These are phyloP conservation scores for Torymus aiolomorphi DNA, from an alignment of 2,888 invertebrate species.

Conservation along the genomic window DNA sequence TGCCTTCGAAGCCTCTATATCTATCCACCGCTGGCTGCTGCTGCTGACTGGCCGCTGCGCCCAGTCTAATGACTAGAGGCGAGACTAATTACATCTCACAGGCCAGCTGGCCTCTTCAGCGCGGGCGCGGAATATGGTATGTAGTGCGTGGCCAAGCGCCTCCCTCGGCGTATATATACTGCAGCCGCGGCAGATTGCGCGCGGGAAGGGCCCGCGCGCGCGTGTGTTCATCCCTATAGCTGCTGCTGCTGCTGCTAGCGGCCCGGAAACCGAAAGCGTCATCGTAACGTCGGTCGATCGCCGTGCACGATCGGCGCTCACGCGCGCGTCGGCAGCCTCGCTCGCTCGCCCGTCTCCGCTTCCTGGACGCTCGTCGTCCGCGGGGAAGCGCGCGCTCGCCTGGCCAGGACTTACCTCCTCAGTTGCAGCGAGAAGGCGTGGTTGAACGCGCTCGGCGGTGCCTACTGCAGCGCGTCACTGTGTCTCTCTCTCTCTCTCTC, in stretches of 20 bases:
- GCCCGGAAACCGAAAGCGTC: constrained; percentile 31
- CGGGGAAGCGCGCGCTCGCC: no score
- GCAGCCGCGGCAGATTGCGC: constrained; percentile 47
- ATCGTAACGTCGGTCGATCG: no score
- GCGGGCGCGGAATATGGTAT: not conserved
- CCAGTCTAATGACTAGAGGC: constrained; percentile 50
- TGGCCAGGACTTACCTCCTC: no score
- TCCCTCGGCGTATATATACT: not conserved
- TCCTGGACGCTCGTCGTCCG: no score
- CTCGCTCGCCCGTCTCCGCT: no score
- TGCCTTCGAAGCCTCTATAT: no score
- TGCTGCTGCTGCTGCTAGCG: not conserved
- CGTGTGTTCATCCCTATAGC: not conserved
- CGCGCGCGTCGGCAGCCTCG: no score
- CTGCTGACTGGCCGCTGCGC: constrained; percentile 40
- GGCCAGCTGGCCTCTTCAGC: constrained; percentile 53
- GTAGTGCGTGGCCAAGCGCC: constrained; percentile 12
- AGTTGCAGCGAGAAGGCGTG: no score
- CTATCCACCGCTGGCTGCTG: not conserved
- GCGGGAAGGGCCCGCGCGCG: not conserved
- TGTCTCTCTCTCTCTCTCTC: no score
- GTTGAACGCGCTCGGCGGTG: no score
- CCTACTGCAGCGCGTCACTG: no score
- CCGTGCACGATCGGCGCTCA: no score
- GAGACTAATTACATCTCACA: constrained; percentile 57